Conservation (phyloP, 2,797 vertebrate species). For the Poeciliopsis infans region DNA sequence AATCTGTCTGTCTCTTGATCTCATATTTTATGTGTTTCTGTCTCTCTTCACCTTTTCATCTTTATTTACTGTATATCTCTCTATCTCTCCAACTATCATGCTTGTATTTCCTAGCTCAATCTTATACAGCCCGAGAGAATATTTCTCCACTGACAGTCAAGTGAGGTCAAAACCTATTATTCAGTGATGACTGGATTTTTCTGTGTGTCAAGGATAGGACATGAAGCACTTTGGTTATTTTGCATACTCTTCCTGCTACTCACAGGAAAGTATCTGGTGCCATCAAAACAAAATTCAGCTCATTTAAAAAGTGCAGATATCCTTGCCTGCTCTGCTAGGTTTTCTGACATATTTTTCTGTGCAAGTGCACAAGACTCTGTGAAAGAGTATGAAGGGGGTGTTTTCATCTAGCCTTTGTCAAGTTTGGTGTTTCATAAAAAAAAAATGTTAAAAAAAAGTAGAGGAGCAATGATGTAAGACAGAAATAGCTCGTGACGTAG, state of each 20-base stretch:
- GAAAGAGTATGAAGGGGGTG: background rate
- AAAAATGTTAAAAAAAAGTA: background rate
- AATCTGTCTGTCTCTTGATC: background rate
- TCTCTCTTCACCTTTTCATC: background rate
- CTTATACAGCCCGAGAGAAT: no score
- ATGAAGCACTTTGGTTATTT: no score
- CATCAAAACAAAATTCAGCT: background rate
- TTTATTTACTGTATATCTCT: background rate
- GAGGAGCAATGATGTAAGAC: background rate
- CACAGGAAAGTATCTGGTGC: background rate
- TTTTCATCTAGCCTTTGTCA: background rate
- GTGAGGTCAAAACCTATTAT: no score
- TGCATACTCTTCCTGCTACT: background rate
- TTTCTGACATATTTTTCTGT: background rate
- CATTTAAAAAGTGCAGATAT: background rate
- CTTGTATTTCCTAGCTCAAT: background rate
- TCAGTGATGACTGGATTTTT: no score
- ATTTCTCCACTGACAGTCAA: no score
- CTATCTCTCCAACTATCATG: background rate
- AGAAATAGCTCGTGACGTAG: background rate
- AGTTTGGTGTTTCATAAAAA: background rate
- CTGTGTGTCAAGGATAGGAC: no score
- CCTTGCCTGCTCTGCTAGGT: background rate
- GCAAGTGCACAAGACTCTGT: background rate
- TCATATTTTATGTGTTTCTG: background rate